Conservation (phyloP, 2,797 vertebrate species). For the Hypotaenidia okinawae region DNA sequence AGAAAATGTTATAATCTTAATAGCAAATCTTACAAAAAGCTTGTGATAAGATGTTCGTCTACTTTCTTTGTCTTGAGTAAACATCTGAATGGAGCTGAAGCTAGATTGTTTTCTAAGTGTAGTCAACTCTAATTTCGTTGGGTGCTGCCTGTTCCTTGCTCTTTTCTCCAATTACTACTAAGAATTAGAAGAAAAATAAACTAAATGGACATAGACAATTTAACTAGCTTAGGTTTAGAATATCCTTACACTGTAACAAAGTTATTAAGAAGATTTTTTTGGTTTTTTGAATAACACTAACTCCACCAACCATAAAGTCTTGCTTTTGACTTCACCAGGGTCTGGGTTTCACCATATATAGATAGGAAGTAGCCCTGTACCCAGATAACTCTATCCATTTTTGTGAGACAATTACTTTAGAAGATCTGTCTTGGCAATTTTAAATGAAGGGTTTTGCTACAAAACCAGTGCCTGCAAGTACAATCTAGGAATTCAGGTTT, state of each 20-base stretch:
- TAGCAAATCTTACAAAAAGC: background rate
- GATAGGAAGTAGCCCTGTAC: background rate
- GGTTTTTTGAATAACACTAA: background rate
- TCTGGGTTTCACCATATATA: background rate
- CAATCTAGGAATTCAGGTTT: background rate
- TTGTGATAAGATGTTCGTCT: background rate
- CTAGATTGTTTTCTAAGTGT: background rate
- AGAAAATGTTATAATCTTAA: background rate
- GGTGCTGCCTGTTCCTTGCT: background rate
- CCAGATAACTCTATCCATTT: background rate
- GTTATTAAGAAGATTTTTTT: background rate
- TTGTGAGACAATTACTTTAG: background rate
- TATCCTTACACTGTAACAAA: background rate
- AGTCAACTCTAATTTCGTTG: background rate
- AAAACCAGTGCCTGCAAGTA: background rate
- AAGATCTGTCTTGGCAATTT: background rate
- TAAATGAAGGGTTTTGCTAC: background rate
- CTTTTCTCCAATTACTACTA: background rate
- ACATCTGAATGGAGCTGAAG: background rate
- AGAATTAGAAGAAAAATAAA: background rate
- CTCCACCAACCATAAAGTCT: background rate
- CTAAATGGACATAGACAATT: background rate
- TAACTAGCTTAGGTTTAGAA: background rate
- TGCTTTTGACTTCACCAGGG: background rate
- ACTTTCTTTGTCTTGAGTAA: background rate